Evolutionary conservation across 2,888 invertebrate species (phyloP).

Genomic region (Hypercompe scribonia): DNA sequence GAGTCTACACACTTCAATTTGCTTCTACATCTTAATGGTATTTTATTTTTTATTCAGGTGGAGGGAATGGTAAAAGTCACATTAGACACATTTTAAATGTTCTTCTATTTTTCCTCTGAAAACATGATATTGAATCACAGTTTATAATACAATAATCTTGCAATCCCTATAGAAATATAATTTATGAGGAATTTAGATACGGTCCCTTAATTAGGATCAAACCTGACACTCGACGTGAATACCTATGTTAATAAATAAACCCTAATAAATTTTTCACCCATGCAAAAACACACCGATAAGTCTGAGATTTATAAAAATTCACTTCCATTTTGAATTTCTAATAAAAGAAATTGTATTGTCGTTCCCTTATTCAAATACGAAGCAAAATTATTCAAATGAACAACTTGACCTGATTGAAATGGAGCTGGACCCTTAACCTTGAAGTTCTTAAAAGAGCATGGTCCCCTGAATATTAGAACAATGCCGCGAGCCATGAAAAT

Average conservation of each 20-base stretch:
- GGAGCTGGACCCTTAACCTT: constrained; percentile 16
- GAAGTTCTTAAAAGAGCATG: constrained; percentile 34
- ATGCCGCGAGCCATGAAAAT: constrained; percentile 33
- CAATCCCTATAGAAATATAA: background rate
- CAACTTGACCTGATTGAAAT: constrained; percentile 25
- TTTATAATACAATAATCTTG: background rate
- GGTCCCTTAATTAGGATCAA: background rate
- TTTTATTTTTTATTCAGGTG: too few relatives aligned
- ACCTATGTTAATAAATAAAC: background rate
- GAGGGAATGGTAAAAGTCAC: too few relatives aligned
- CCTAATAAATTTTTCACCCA: background rate
- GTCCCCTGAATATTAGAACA: constrained; percentile 25
- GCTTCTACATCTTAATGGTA: too few relatives aligned
- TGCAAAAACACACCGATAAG: background rate
- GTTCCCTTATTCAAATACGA: constrained; percentile 45
- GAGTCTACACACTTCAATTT: too few relatives aligned
- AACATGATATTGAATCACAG: background rate
- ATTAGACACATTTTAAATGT: too few relatives aligned
- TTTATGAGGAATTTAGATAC: background rate
- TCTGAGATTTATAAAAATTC: constrained; percentile 10
- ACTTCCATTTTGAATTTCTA: constrained; percentile 25
- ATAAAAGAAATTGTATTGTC: constrained; percentile 43
- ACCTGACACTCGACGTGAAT: background rate
- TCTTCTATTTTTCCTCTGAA: background rate
- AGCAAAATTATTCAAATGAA: constrained; percentile 48